A percentile compares a stretch with the other conserved stretches of the same genome.
phyloP scores from a whole-genome alignment of 2,797 vertebrate species.

The Sylvia borin region DNA sequence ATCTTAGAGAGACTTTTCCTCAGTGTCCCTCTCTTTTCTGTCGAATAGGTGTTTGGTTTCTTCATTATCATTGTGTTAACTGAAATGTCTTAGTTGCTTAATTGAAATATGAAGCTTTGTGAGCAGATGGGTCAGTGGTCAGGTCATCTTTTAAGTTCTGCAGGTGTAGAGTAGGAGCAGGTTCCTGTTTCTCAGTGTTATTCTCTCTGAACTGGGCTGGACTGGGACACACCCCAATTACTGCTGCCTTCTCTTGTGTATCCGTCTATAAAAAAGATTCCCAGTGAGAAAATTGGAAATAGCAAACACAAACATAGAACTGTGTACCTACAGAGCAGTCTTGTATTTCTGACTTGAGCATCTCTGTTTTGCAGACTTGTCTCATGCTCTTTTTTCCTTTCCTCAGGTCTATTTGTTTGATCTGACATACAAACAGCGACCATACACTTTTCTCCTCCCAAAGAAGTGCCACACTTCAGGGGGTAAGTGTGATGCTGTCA shows the following conservation, averaged over 20 bases:
- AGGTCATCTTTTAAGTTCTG: neutral
- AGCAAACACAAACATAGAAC: neutral
- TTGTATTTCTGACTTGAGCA: neutral
- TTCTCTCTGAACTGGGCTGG: neutral
- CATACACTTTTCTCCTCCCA: conserved; percentile 93
- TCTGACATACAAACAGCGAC: conserved; percentile 93
- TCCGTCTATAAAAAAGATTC: neutral
- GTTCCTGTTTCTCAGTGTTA: neutral
- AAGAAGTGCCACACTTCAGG: conserved; percentile 89
- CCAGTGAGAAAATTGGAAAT: neutral
- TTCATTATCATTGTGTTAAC: neutral
- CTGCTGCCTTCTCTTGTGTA: neutral
- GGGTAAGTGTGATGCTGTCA: conserved; percentile 77
- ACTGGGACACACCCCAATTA: neutral
- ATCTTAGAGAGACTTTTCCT: neutral
- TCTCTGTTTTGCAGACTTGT: neutral
- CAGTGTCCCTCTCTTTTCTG: neutral
- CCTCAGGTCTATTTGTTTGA: conserved; percentile 97
- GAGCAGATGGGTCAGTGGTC: neutral
- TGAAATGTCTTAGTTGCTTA: neutral
- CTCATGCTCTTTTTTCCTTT: neutral
- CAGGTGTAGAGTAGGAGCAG: no score
- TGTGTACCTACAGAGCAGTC: neutral
- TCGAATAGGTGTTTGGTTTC: neutral
- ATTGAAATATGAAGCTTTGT: neutral